These are phyloP conservation scores for Camelus dromedarius DNA, from an alignment of 2,113 vertebrate genomes.

Conservation along the genomic window DNA sequence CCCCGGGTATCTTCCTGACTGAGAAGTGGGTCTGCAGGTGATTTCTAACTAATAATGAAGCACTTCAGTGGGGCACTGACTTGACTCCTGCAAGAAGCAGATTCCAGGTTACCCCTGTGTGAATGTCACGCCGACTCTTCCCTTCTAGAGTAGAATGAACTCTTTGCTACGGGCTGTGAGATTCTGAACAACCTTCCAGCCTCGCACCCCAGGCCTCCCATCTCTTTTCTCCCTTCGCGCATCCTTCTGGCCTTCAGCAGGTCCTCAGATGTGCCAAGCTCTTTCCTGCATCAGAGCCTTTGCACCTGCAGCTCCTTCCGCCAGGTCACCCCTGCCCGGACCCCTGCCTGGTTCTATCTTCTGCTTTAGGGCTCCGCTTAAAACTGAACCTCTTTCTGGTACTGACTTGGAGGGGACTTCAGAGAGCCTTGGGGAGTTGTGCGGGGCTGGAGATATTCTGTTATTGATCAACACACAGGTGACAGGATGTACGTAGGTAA, in stretches of 20 bases:
- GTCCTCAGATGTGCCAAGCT: not conserved
- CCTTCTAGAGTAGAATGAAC: not conserved
- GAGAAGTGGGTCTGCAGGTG: not conserved
- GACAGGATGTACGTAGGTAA: not conserved
- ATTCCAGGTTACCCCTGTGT: not conserved
- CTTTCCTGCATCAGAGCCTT: not conserved
- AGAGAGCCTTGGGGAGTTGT: not conserved
- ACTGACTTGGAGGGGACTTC: not conserved
- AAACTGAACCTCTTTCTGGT: not conserved
- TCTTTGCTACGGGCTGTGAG: not conserved
- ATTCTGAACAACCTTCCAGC: not conserved
- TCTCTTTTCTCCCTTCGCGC: not conserved
- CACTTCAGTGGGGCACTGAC: too few relatives aligned
- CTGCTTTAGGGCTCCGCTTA: not conserved
- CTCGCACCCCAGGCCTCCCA: rapidly evolving
- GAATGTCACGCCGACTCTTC: rapidly evolving
- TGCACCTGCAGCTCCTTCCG: not conserved
- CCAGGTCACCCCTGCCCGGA: not conserved
- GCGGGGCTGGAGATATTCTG: not conserved
- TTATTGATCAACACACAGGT: not conserved
- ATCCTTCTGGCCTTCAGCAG: not conserved
- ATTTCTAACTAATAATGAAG: not conserved
- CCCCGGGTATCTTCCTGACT: not conserved
- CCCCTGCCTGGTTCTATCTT: not conserved
- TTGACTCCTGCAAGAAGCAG: not conserved